Conservation (phyloP, 2,888 invertebrate genomes). For the Platerodrilus igneus region DNA sequence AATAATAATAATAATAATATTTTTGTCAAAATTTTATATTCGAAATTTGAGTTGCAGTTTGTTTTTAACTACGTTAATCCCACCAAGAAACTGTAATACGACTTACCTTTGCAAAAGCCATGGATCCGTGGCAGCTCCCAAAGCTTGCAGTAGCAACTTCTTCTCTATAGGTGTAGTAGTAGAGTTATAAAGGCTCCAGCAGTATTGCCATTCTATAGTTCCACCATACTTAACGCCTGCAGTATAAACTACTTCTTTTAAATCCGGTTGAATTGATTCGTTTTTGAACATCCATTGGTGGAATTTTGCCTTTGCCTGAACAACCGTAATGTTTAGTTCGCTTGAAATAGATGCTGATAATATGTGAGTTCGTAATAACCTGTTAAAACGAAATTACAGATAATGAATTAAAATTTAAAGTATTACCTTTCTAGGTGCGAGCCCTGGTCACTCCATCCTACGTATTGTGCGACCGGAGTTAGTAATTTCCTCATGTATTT, state of each 20-base stretch:
- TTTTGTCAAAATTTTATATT: too few species aligned
- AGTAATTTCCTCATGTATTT: constrained; percentile 57
- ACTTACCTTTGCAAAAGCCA: constrained; percentile 75
- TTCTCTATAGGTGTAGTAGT: constrained; percentile 67
- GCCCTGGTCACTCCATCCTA: constrained; percentile 63
- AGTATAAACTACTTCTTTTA: constrained; percentile 65
- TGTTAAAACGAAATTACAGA: too few species aligned
- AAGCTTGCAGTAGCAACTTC: constrained; percentile 63
- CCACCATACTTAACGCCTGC: constrained; percentile 69
- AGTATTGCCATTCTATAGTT: constrained; percentile 68
- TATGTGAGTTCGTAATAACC: constrained; percentile 67
- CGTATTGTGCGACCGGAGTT: constrained; percentile 54
- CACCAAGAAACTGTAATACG: too few species aligned
- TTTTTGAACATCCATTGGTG: constrained; percentile 66
- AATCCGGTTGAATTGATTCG: constrained; percentile 64
- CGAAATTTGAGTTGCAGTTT: too few species aligned
- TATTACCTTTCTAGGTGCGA: constrained; percentile 61
- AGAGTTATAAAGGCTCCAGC: constrained; percentile 66
- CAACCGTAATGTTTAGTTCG: constrained; percentile 64
- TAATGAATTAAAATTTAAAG: too few species aligned
- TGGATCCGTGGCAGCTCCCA: constrained; percentile 68
- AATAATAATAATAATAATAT: too few species aligned
- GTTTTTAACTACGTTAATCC: too few species aligned
- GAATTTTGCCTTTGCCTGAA: constrained; percentile 65
- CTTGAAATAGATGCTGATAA: constrained; percentile 68